Evolutionary conservation across 1,140 invertebrate genomes (phyloP), one percentile per base, ranked within the genome.

Genomic region (Camponotus vicinus): DNA sequence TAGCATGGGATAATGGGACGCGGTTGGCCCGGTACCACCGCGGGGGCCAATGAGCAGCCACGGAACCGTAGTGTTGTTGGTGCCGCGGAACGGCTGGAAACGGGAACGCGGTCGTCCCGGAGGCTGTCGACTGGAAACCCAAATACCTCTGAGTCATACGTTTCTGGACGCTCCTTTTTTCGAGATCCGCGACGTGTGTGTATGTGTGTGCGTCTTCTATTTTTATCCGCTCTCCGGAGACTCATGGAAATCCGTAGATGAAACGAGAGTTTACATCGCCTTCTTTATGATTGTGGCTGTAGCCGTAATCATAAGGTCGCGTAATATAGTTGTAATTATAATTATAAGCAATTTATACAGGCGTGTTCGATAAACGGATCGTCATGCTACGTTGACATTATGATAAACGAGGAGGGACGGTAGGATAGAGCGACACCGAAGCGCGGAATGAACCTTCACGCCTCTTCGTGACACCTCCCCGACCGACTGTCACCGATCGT

Each of bases 1-100:
- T 95, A 95, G 94, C 95, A 95, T 95, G 94, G 94, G 95, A 95
- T 95, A 95, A 95, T 95, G 93, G 94, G 93, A 95, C 93, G 90
- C 93, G 89, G 91, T 92, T 92, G 92, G 89, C 84, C 79, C 86
- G 76, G 86, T 93, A 94, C 92, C 94, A 91, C 92, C 91, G 91
- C 90, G 90, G 93, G 91, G 93, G 86, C 93, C 92, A 92, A 90
- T 92, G 90, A 92, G 91, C 91, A 92, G 88, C 91, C 83, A 87
- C 87, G 70, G 86, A 90, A 88, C 69, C 89, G 75, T 85, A 67
- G 79, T 85, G 49, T 52, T 52, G 49, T 52, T 79, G 70, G 55
- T 40, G 73, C 61, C 77, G 49, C 49, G 70, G 49, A 64, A 71
- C 86, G 79, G 64, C 69, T 87, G 32, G 73, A 91, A 92, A 91